Evolutionary conservation across 2,888 invertebrate species (phyloP), one percentile per base, ranked within the genome.

Genomic region (Mythimna ferrago): DNA sequence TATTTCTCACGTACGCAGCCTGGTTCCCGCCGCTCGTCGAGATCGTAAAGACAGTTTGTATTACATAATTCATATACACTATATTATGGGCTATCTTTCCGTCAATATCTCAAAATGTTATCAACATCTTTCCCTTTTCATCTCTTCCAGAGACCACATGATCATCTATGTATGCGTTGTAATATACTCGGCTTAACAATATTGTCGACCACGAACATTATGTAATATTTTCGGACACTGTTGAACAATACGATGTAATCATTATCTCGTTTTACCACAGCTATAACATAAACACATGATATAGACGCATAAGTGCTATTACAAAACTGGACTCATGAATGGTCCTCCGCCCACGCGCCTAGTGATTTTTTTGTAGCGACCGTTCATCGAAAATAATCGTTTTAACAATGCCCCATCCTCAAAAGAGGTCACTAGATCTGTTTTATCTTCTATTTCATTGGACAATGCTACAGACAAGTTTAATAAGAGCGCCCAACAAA

Each of bases 381-480:
- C 66, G 77, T 81, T 84, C 84, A 83, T 86, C 91, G 83, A 91
- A 93, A 93, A 93, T 95, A 95, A 95, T 95, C 92, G 92, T 91
- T 95, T 92, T 93, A 93, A 87, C 95, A 94, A 88, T 86, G 92
- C 89, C 89, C 89, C 89, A 87, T 86, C 88, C 87, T 82, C 77
- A 85, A 90, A 91, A 90, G 89, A 92, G 93, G 92, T 92, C 91
- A 89, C 69, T 80, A 75, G 84, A 85, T 87, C 75, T 82, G 57
- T 76, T 66, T 68, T 72, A 73, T 87, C 85, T 76, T 53, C 63
- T 48, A 76, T 66, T 75, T 79, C 61, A 76, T 73, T 77, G 72
- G 73, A 54, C 69, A 71, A 57, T 74, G 66, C 63, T 80, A 61
- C 48, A 67, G 54, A 69, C 68, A 64, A 71, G 66, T 63, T 71